Base-by-base conservation (phyloP, 2,797 vertebrate genomes). In the Cynodonichthys magdalenae region DNA sequence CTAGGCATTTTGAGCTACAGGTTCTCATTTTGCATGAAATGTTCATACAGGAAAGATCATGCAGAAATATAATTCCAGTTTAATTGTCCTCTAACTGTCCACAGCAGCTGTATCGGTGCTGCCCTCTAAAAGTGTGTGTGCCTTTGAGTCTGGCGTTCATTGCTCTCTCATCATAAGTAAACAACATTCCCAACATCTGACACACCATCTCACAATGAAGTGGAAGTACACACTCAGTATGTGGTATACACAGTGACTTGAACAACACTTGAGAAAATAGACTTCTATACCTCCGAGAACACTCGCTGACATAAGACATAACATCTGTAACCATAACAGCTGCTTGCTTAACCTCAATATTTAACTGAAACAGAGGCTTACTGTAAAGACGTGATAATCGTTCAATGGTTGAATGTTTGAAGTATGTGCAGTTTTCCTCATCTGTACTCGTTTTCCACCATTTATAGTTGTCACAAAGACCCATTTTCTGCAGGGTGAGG, bases 161-260 rank as follows among this genome's bases (percentile, higher is more conserved):
- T 58, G 69, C 81, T 65, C 77, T 63, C 77, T 77, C 79, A 36
- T 87, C 77, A 56, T 74, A 63, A 84, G 79, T 91, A 90, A 91
- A 92, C 88, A 91, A 80, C 87, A 92, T 92, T 89, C 89, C 69
- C 75, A 59, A 27, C 6, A 49, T 66, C 68, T 86, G 80, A 91
- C 71, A 75, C 74, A 75, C 34, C 71, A 79, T 77, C 77, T 88
- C 79, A 74, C 59, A 70, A 41, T 64, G 55, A 66, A 63, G 51
- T 27, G 49, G 36, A 54, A 31, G 24, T n/a, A 6, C 7, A 49
- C 53, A 54, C 47, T 42, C 44, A 28, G 50, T 27, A 58, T 36
- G 9, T 42, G 54, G 17, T 19, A 64, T 10, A 56, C 46, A 59
- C 51, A 24, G 15, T 15, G 1, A 28, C 42, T 12, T 2, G 4